Evolutionary conservation across 64 coral and sea anemone species (phyloP), one percentile per base, ranked within the genome.

Genomic region (Porites australiensis): DNA sequence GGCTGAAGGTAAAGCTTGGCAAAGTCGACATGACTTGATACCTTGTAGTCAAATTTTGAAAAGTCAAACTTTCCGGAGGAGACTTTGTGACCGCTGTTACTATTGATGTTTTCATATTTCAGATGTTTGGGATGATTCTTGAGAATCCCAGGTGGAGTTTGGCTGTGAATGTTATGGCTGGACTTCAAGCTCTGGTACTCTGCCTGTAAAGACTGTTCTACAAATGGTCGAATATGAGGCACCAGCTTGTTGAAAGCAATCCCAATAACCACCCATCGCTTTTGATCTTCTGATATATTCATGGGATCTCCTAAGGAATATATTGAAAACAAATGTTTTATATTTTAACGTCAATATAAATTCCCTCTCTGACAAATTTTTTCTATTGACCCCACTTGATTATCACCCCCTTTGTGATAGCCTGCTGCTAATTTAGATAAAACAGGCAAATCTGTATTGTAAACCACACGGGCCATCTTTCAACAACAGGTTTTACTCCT

Each of bases 31-130:
- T 88, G 86, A 3, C 70, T 70, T 14, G 51, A 8, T 58, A 88
- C 86, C 49, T n/a, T 76, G 44, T 88, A 88, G 58, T 88, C 86
- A 59, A 75, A 88, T 18, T 75, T 46, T 8, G 13, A 44, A 6
- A 49, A 52, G 21, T 88, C 62, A 18, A 64, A 64, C 18, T 19
- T 64, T 64, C 62, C 62, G 18, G 62, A 64, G 5, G 62, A 5
- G 53, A 12, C 58, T 54, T 76, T 76, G 55, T 88, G 71, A 18
- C 19, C 3, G 55, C 45, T 9, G 7, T 88, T 88, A 55, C 49
- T 88, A 20, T 88, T 88, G 54, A 77, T 88, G 13, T 70, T 87
- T 8, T 87, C 50, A n/a, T 87, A 87, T 48, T 87, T 87, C n/a
- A 87, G 85, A 13, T 3, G 27, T 54, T 87, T 87, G 50, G 50